Conservation (phyloP, 2,888 invertebrate species). For the Vannuccia rotundouncinata region DNA sequence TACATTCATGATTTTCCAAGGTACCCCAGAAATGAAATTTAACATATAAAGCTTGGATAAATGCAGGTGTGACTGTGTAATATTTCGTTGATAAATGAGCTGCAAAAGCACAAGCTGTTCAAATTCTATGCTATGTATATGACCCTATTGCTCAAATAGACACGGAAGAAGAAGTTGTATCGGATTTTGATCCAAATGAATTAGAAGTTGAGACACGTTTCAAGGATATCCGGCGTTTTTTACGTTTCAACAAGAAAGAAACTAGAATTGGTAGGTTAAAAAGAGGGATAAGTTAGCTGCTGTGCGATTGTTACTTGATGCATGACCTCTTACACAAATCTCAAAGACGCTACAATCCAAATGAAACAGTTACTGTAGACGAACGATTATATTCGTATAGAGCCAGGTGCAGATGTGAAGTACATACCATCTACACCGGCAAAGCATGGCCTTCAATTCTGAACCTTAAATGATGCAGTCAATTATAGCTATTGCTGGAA, state of each 20-base stretch:
- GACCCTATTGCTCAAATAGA: too few relatives aligned
- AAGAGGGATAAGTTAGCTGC: not conserved
- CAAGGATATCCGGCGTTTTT: not conserved
- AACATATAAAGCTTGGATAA: too few relatives aligned
- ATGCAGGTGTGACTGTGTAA: too few relatives aligned
- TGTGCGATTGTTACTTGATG: not conserved
- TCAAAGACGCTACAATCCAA: not conserved
- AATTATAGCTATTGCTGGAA: too few relatives aligned
- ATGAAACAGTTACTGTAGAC: not conserved
- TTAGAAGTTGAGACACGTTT: not conserved
- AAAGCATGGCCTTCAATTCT: not conserved
- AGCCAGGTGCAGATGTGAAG: not conserved
- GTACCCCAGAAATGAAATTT: too few relatives aligned
- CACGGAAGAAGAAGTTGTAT: too few relatives aligned
- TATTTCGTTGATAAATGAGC: too few relatives aligned
- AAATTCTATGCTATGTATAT: too few relatives aligned
- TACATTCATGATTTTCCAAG: too few relatives aligned
- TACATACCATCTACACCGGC: not conserved
- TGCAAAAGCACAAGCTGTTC: too few relatives aligned
- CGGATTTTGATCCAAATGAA: not conserved
- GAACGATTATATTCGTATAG: not conserved
- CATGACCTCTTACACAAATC: not conserved
- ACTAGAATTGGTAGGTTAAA: not conserved
- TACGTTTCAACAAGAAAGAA: not conserved
- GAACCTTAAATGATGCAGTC: not conserved